phyloP scores from a whole-genome alignment of 2,888 invertebrate genomes.

The Spisula subtruncata region DNA sequence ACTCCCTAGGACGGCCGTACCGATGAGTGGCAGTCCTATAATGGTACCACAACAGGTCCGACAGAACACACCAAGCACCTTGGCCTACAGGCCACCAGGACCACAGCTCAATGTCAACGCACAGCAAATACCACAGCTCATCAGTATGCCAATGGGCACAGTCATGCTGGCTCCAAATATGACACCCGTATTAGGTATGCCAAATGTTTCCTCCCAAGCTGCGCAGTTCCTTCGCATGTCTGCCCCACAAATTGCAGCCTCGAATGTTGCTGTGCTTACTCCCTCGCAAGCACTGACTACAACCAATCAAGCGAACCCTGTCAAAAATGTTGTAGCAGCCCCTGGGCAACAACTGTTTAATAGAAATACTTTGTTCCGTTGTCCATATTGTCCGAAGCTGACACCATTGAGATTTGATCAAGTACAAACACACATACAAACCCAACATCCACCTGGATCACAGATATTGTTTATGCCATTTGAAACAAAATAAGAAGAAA shows the following conservation, averaged over 20 bases:
- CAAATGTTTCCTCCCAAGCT: slow-evolving; percentile 45
- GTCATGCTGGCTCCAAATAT: slow-evolving; percentile 33
- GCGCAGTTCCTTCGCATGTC: slow-evolving; percentile 64
- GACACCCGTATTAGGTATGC: not conserved
- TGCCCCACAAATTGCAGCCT: slow-evolving; percentile 26
- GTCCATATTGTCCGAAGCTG: slow-evolving; percentile 75
- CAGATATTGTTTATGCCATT: slow-evolving; percentile 64
- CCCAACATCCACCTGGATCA: slow-evolving; percentile 79
- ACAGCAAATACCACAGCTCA: slow-evolving; percentile 60
- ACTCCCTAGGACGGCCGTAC: slow-evolving; percentile 41
- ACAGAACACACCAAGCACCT: slow-evolving; percentile 65
- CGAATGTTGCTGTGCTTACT: slow-evolving; percentile 27
- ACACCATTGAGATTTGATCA: slow-evolving; percentile 72
- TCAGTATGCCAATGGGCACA: slow-evolving; percentile 60
- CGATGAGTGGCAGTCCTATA: slow-evolving; percentile 29
- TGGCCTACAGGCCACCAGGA: slow-evolving; percentile 63
- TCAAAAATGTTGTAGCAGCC: not conserved
- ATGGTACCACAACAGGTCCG: slow-evolving; percentile 57
- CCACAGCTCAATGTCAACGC: slow-evolving; percentile 59
- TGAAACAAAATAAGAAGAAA: slow-evolving; percentile 53
- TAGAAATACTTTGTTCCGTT: slow-evolving; percentile 66
- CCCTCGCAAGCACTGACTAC: not conserved
- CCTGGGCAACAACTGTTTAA: slow-evolving; percentile 41
- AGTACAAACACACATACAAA: slow-evolving; percentile 80
- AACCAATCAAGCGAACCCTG: not conserved